phyloP scores from a whole-genome alignment of 2,113 vertebrate genomes.

The Sceloporus tristichus region DNA sequence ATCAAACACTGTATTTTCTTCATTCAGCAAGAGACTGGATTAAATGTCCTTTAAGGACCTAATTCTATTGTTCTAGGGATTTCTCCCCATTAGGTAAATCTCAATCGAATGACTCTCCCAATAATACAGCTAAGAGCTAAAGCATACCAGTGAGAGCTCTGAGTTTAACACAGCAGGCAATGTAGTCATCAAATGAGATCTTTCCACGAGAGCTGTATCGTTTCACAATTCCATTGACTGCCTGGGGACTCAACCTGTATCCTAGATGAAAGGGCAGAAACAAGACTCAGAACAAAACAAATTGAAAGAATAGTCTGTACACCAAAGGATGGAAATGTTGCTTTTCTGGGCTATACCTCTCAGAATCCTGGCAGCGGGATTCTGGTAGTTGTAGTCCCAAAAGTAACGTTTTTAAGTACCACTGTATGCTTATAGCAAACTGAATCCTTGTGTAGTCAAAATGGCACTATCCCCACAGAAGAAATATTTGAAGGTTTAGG shows the following conservation, averaged over 20 bases:
- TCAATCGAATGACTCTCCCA: too few species aligned
- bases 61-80: neutral
- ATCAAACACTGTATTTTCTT: neutral
- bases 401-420: too few species aligned
- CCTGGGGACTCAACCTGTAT: constrained; percentile 89
- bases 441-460: neutral
- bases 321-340: neutral
- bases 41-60: neutral
- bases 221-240: constrained; percentile 85
- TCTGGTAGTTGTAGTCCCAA: too few species aligned
- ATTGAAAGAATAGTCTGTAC: neutral
- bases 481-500: neutral
- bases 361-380: too few species aligned
- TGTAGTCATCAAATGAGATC: constrained; percentile 93
- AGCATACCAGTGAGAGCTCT: constrained; percentile 89
- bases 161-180: constrained; percentile 90
- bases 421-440: neutral
- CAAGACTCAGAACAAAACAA: neutral
- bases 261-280: constrained; percentile 67
- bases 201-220: constrained; percentile 86
- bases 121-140: neutral
- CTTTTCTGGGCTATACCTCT: too few species aligned
- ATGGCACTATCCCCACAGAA: neutral
- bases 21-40: neutral
- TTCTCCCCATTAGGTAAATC: neutral